Conservation (phyloP, 23 tunicate genomes). For the Aplidium turbinatum region DNA sequence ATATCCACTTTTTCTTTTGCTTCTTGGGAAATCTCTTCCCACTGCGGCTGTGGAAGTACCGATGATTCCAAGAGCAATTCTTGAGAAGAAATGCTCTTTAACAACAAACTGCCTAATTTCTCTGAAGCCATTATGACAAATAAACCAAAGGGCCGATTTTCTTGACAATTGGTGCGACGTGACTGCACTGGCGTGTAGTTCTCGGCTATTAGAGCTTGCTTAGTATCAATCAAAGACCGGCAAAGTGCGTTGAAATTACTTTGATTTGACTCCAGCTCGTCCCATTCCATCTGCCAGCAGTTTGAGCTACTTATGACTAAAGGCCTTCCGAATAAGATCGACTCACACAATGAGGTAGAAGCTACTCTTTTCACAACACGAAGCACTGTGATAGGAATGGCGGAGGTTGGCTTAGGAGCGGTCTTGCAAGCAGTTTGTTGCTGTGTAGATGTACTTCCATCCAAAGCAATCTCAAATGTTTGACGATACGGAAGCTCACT, state of each 20-base stretch:
- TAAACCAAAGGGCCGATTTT: constrained; percentile 33
- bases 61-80: constrained; percentile 40
- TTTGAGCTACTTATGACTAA: constrained; percentile 49
- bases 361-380: constrained; percentile 39
- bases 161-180: not conserved
- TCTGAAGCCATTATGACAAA: constrained; percentile 72
- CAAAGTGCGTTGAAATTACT: constrained; percentile 65
- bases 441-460: not conserved
- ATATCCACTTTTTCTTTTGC: constrained; percentile 38
- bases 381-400: constrained; percentile 44
- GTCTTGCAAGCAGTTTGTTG: not conserved
- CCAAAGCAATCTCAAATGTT: constrained; percentile 20
- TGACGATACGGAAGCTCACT: constrained; percentile 52
- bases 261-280: constrained; percentile 78
- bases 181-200: constrained; percentile 36
- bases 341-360: constrained; percentile 53
- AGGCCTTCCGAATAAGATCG: constrained; percentile 68
- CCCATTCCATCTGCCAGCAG: constrained; percentile 98
- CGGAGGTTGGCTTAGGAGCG: not conserved
- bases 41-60: constrained; percentile 21
- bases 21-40: constrained; percentile 20
- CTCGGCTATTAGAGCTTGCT: constrained; percentile 59
- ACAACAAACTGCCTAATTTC: constrained; percentile 34
- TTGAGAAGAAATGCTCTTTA: constrained; percentile 60
- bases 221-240: constrained; percentile 18